Base-by-base conservation (phyloP, 2,888 invertebrate genomes). In the Erebia aethiops region DNA sequence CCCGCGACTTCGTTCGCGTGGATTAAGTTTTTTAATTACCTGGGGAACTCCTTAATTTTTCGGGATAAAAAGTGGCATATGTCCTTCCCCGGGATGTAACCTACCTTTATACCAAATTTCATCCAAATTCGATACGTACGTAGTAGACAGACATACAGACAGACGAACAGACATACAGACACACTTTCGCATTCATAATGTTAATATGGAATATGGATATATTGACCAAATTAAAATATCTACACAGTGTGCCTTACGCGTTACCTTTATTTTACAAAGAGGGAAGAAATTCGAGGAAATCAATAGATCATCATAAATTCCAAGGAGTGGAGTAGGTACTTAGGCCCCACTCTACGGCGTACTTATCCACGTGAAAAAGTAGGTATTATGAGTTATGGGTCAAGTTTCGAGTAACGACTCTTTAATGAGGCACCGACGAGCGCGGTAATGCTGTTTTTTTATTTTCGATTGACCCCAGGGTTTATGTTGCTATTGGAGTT, bases 251-350 rank as follows among this genome's bases (percentile, higher is more conserved):
- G 63, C 41, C 14, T 43, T 49, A 26, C 13, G 21, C 70, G 56
- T 71, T 60, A 66, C 43, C 41, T 41, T 72, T 69, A 78, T 81
- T 62, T 85, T 82, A 84, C 80, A 77, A 83, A 80, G 79, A 83
- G 79, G 75, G 71, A 79, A 81, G 79, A 81, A 80, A 69, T 79
- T 77, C 72, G 71, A 75, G 74, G 77, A 81, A 86, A 87, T 88
- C 86, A 82, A 87, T 89, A 86, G 85, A 85, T 87, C 85, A 85
- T 87, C 86, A 87, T 87, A 88, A 87, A 88, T 87, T 87, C 82
- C 74, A 73, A 11, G 60, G 70, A 73, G 78, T 79, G 81, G 75
- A 49, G 60, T n/a, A n/a, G n/a, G n/a, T 74, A 35, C 35, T 35
- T 35, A 78, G 76, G 75, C 72, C 76, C 77, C 78, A 78, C 77